These are phyloP conservation scores for Patella vulgata DNA, from an alignment of 1,140 invertebrate species.

Conservation along the genomic window DNA sequence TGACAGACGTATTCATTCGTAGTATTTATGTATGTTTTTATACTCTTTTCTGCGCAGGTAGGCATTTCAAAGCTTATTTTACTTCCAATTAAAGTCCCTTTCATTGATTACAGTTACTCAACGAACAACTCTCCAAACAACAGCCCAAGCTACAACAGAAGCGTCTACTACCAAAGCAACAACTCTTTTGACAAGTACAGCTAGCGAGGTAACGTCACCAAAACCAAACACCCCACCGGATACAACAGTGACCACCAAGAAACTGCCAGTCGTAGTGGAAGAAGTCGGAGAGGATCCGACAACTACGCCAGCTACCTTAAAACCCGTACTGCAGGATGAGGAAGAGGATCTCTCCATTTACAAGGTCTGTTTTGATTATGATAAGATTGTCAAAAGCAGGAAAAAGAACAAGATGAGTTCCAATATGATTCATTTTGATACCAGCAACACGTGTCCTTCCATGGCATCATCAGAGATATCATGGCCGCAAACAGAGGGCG, in stretches of 20 bases:
- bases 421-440: constrained; percentile 1
- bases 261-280: no score
- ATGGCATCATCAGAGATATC: constrained; percentile 71
- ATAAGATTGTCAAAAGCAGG: neutral
- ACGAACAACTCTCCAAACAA: neutral
- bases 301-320: neutral
- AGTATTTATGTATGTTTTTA: no score
- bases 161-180: constrained; percentile 1
- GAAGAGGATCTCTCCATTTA: constrained; percentile 8
- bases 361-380: constrained; percentile 10
- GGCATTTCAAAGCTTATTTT: no score
- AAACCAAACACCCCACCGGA: constrained; percentile 7
- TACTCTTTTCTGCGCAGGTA: no score
- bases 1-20: no score
- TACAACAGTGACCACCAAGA: constrained; percentile 6
- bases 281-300: neutral
- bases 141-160: neutral
- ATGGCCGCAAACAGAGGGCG: constrained; percentile 14
- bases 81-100: no score
- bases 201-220: constrained; percentile 10
- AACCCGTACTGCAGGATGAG: constrained; percentile 4
- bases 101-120: neutral
- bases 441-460: constrained; percentile 2
- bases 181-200: neutral
- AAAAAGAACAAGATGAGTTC: constrained; percentile 2